Base-by-base conservation (phyloP, 1,140 invertebrate species). In the Microvelia longipes region DNA sequence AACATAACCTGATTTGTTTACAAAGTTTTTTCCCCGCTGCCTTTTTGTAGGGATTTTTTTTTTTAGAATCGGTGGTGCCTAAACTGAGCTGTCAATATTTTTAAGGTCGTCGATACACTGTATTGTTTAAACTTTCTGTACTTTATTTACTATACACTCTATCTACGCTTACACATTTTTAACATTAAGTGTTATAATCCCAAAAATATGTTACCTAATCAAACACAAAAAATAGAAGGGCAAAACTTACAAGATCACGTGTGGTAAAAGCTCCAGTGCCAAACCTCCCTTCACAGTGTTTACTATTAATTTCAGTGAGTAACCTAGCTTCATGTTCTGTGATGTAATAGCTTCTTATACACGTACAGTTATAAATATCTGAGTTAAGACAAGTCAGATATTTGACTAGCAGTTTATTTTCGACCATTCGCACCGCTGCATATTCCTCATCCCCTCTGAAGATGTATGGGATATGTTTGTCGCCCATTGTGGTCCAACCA, bases 331-430 rank as follows among this genome's bases (percentile, higher is more conserved):
- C 94, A 1, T 88, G 86, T 72, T 93, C 90, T 2, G 93, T 96
- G 69, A 96, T 94, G 78, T 92, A 96, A 79, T 94, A 94, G 81
- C 92, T 94, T 70, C 91, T 85, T 68, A 98, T 92, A 78, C 90
- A 92, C 1, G 92, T 93, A 78, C 92, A 94, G 69, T 82, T 85
- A 78, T 92, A 92, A 73, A 94, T 89, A 75, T 93, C 91, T 66
- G 88, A 86, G 79, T 92, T 88, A 35, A 93, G 80, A 75, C 87
- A 89, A 76, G 85, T 88, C 73, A 92, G 83, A 83, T 90, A 92
- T 83, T 89, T 92, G 79, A 90, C 90, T n/a, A 93, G 80, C 50
- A 92, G 81, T 81, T 93, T 91, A 74, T 87, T 85, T 79, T 97
- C 94, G 63, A 95, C 88, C 84, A 96, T 94, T 35, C 92, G 84